Base-by-base conservation (phyloP, 2,888 invertebrate genomes). In the Crepidodera aurea region DNA sequence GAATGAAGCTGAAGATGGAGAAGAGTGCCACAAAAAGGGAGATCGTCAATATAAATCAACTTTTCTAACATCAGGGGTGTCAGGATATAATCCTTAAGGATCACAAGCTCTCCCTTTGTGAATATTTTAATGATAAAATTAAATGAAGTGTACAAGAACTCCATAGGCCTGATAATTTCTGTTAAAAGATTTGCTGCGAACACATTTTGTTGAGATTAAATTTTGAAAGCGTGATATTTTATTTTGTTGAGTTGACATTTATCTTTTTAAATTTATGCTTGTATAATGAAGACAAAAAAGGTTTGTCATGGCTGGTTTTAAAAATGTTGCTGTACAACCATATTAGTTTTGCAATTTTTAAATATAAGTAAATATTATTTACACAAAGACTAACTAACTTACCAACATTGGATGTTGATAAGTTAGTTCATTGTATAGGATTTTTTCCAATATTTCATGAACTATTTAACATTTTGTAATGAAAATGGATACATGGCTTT, bases 11-110 rank as follows among this genome's bases (percentile, higher is more conserved):
- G 27, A 19, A 48, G 34, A 4, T 19, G 34, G 5, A 12, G 16
- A 60, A 13, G 25, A 40, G 60, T 48, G 40, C 53, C 48, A 34
- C 60, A 18, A 48, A 60, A 60, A 60, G 54, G n/a, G 29, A 48
- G 48, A 39, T 39, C 54, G 48, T 60, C 54, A 27, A 48, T 48
- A 60, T 60, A 60, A 60, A 60, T 60, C 48, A 48, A 48, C 60
- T 48, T 32, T 48, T 13, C 27, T 44, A 34, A 34, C 39, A 54
- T 46, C 10, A 48, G 22, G 29, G 39, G 48, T 39, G 48, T 60
- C 60, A 40, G 15, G 32, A 51, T 19, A 54, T 60, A 60, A 60
- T 60, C 60, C 60, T 32, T 56, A 44, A 56, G 13, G 56, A 56
- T 56, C 44, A 54, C 46, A 54, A 48, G 29, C 32, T 48, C 27